Percentiles rank a stretch among this genome's conserved stretches.
phyloP scores from a whole-genome alignment of 2,888 invertebrate genomes.

The Amphiduros pacificus region DNA sequence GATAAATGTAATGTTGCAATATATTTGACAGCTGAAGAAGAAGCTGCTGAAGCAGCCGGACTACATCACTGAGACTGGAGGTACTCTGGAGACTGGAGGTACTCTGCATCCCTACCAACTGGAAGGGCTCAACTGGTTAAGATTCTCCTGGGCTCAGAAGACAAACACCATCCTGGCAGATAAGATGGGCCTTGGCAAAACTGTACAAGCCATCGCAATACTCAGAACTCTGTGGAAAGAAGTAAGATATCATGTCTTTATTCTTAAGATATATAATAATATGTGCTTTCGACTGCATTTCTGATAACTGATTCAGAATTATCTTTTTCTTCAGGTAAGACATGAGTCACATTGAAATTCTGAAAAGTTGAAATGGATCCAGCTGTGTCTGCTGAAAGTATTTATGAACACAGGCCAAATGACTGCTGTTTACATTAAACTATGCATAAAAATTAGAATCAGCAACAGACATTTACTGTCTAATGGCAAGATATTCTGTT shows the following conservation, averaged over 20 bases:
- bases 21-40: constrained; percentile 74
- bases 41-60: constrained; percentile 91
- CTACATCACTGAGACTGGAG: constrained; percentile 84
- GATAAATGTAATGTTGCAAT: not conserved
- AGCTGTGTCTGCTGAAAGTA: no score
- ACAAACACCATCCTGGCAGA: constrained; percentile 37
- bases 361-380: no score
- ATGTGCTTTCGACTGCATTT: no score
- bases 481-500: not conserved
- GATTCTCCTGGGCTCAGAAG: constrained; percentile 34
- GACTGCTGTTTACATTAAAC: no score
- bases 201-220: constrained; percentile 34
- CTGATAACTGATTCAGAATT: no score
- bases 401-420: no score
- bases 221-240: constrained; percentile 31
- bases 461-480: no score
- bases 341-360: no score
- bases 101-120: constrained; percentile 94
- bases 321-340: no score
- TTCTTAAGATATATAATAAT: no score
- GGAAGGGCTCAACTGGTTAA: constrained; percentile 64
- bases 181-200: constrained; percentile 38
- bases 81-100: constrained; percentile 88
- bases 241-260: no score
- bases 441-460: not conserved